Percentiles rank a stretch among this genome's conserved stretches.
Conservation (phyloP, 2,113 vertebrate genomes). For the Otus sunia region DNA sequence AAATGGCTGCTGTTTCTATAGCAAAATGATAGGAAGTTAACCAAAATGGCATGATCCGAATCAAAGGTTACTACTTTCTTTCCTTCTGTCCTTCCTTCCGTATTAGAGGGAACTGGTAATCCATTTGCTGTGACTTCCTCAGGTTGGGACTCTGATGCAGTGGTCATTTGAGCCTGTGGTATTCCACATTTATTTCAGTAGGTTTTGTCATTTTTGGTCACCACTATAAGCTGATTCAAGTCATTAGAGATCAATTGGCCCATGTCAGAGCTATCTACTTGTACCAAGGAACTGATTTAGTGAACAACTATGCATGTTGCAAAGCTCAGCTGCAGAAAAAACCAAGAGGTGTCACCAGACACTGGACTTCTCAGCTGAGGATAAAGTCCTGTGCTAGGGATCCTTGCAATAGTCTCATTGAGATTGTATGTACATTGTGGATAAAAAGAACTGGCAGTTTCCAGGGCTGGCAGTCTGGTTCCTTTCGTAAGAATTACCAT, state of each 20-base stretch:
- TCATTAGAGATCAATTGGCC: not conserved
- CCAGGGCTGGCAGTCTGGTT: conserved; percentile 7
- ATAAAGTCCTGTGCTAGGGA: not conserved
- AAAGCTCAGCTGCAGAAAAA: not conserved
- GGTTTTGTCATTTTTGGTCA: not conserved
- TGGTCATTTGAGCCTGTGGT: not conserved
- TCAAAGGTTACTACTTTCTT: not conserved
- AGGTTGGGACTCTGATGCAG: not conserved
- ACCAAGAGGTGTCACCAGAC: not conserved
- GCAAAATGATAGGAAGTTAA: not conserved
- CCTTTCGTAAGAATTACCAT: conserved; percentile 37
- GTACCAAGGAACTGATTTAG: not conserved
- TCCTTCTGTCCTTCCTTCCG: accelerated
- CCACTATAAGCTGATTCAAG: not conserved
- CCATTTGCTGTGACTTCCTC: not conserved
- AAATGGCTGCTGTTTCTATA: not conserved
- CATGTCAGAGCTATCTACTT: not conserved
- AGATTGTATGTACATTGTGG: not conserved
- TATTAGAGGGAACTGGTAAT: not conserved
- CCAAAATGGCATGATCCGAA: not conserved
- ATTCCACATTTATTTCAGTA: not conserved
- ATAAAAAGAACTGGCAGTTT: conserved; percentile 28
- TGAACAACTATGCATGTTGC: not conserved
- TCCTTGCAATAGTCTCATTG: not conserved
- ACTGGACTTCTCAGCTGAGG: not conserved